Evolutionary conservation across 2,797 vertebrate genomes (phyloP).

Genomic region (Nyctibius grandis): DNA sequence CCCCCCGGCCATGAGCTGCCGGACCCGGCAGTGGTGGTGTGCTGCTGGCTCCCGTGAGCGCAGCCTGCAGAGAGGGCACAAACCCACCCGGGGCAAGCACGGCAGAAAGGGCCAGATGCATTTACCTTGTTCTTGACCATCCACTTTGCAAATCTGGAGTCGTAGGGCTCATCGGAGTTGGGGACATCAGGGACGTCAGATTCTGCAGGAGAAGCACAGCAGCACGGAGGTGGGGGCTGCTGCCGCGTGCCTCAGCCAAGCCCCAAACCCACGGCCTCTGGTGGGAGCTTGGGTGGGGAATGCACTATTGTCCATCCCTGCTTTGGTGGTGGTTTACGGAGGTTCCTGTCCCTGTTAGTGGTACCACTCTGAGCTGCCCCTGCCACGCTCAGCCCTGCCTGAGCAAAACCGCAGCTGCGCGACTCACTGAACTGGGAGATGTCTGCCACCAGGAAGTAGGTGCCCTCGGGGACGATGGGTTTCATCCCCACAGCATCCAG

Average conservation of each 20-base stretch:
- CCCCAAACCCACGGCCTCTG: background rate
- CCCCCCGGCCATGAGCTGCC: background rate
- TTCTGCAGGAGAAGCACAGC: conserved; percentile 68
- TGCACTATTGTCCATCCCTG: fast-evolving
- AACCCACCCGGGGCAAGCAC: background rate
- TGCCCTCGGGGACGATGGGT: conserved; percentile 86
- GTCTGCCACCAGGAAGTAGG: conserved; percentile 90
- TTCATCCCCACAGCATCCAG: conserved; percentile 82
- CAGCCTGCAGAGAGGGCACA: background rate
- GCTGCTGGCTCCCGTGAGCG: fast-evolving
- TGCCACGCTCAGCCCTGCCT: background rate
- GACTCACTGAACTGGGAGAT: conserved; percentile 88
- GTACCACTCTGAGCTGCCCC: fast-evolving
- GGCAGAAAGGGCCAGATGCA: background rate
- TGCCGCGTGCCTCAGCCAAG: background rate
- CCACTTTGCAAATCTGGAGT: conserved; percentile 89
- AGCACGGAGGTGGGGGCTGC: background rate
- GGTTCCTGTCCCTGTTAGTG: background rate
- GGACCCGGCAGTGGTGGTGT: fast-evolving
- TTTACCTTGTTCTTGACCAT: conserved; percentile 90
- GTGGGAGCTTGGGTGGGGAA: background rate
- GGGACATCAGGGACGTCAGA: conserved; percentile 71
- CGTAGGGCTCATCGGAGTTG: conserved; percentile 70
- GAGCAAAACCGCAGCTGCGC: background rate
- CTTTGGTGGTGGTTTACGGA: background rate